These are phyloP conservation scores for Agrochola lota DNA, from an alignment of 2,888 invertebrate species.

Conservation along the genomic window DNA sequence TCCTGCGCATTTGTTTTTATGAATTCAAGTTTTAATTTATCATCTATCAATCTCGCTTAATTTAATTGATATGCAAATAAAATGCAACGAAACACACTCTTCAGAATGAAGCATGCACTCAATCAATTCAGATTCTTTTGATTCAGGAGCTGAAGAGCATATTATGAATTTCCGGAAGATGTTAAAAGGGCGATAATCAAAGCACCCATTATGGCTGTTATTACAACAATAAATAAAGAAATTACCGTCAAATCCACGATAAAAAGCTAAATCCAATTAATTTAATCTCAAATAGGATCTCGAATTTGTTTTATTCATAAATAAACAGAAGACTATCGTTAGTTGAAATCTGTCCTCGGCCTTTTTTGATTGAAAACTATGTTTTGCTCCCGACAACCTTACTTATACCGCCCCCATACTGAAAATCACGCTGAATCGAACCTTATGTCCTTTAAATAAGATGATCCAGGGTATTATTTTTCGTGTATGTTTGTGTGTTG, in stretches of 20 bases:
- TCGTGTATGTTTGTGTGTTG: conserved; percentile 4
- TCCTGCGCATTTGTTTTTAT: neutral
- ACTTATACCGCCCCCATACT: neutral
- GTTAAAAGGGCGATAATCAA: conserved; percentile 51
- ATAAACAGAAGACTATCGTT: conserved; percentile 71
- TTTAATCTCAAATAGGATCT: conserved; percentile 71
- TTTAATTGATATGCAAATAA: conserved; percentile 45
- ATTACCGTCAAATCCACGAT: conserved; percentile 67
- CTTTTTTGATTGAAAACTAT: conserved; percentile 76
- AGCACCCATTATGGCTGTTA: conserved; percentile 55
- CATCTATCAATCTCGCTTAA: neutral
- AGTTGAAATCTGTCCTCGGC: conserved; percentile 76
- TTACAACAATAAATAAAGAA: conserved; percentile 64
- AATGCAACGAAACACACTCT: conserved; percentile 17
- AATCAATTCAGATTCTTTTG: conserved; percentile 41
- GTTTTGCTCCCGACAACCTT: conserved; percentile 57
- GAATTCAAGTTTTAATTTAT: neutral
- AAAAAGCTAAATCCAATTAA: conserved; percentile 70
- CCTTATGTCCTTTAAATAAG: conserved; percentile 10
- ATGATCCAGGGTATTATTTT: neutral
- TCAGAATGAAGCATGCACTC: conserved; percentile 20
- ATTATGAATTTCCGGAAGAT: conserved; percentile 60
- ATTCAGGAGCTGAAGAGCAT: conserved; percentile 46
- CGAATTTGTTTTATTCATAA: conserved; percentile 72
- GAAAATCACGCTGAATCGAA: neutral